phyloP scores from a whole-genome alignment of 2,797 vertebrate species.

The Sebastes kiyomatsui region DNA sequence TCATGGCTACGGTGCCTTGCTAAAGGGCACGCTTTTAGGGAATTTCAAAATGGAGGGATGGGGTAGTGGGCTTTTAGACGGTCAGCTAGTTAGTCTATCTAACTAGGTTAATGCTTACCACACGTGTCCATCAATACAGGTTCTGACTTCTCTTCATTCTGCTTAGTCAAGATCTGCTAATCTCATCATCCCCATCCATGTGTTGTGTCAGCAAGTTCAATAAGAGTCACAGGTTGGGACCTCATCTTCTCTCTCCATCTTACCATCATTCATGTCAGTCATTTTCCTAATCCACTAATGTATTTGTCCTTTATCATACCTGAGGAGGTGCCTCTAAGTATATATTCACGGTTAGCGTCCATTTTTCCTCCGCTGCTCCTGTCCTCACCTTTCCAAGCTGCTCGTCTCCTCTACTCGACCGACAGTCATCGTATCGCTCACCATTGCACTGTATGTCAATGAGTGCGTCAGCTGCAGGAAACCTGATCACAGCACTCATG shows the following conservation, averaged over 20 bases:
- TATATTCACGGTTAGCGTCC: not conserved
- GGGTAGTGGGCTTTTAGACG: not conserved
- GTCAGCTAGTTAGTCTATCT: not conserved
- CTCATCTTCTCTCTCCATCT: conserved; percentile 9
- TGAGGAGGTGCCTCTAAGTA: conserved; percentile 21
- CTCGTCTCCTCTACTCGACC: conserved; percentile 66
- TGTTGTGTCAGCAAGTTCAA: conserved; percentile 27
- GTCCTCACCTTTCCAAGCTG: conserved; percentile 60
- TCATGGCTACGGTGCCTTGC: not conserved
- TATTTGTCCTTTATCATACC: conserved; percentile 43
- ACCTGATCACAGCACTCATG: conserved; percentile 80
- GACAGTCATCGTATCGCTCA: conserved; percentile 51
- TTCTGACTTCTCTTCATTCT: conserved; percentile 16
- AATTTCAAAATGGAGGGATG: not conserved
- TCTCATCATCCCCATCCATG: conserved; percentile 7
- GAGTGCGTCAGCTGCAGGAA: conserved; percentile 76
- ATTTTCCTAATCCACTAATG: conserved; percentile 32
- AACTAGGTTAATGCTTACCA: not conserved
- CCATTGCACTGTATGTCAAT: conserved; percentile 58
- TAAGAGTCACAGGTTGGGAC: conserved; percentile 9
- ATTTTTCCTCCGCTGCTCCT: conserved; percentile 9
- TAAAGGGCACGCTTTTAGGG: not conserved
- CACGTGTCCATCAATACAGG: not conserved
- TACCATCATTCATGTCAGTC: conserved; percentile 26
- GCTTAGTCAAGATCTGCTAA: conserved; percentile 31